A percentile compares a stretch with the other conserved stretches of the same genome.
phyloP scores from a whole-genome alignment of 1,140 invertebrate species.

The Drosophila auraria region DNA sequence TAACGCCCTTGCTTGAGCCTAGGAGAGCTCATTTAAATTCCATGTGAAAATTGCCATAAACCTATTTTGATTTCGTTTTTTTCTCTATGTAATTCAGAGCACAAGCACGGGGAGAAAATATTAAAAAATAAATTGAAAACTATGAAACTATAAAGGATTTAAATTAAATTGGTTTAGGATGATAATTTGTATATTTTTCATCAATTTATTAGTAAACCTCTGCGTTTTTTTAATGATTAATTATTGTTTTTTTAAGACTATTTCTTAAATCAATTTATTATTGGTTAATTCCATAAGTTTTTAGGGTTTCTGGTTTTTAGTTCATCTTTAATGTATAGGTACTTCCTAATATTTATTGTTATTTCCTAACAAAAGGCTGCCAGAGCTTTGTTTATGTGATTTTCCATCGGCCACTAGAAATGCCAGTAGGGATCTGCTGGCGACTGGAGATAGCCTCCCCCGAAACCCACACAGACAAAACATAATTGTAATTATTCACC shows the following conservation, averaged over 20 bases:
- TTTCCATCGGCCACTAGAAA: constrained; percentile 10
- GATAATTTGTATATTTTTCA: no score
- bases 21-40: constrained; percentile 61
- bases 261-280: no score
- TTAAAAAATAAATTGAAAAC: background rate
- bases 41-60: constrained; percentile 58
- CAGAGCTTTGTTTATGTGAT: constrained; percentile 27
- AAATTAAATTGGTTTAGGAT: no score
- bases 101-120: background rate
- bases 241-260: no score
- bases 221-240: no score
- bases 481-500: constrained; percentile 77
- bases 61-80: constrained; percentile 42
- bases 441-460: constrained; percentile 14
- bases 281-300: no score
- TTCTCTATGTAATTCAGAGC: background rate
- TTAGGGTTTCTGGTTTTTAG: no score
- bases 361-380: background rate
- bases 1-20: constrained; percentile 54
- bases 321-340: background rate
- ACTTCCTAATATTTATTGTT: background rate
- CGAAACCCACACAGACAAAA: constrained; percentile 16
- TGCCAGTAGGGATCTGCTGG: constrained; percentile 2
- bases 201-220: no score
- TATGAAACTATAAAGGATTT: no score